Evolutionary conservation across 2,113 vertebrate genomes (phyloP).

Genomic region (Marmota flaviventris): DNA sequence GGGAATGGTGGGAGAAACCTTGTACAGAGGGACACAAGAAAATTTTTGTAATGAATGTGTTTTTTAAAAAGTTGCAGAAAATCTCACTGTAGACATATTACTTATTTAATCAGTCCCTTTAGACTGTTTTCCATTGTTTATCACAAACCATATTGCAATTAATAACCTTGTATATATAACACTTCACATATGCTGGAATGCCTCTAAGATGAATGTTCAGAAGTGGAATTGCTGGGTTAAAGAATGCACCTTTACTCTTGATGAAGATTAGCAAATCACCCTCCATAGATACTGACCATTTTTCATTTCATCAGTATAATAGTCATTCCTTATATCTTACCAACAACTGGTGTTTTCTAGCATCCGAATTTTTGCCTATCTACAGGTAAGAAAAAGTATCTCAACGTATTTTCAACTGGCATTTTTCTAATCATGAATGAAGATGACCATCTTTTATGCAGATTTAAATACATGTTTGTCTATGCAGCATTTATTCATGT

Average conservation of each 20-base stretch:
- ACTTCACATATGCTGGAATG: background rate
- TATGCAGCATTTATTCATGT: background rate
- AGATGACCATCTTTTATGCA: constrained; percentile 17
- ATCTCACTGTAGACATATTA: background rate
- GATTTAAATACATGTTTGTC: background rate
- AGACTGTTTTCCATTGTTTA: background rate
- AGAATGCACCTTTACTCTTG: background rate
- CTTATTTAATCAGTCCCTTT: background rate
- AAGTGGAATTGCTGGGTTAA: background rate
- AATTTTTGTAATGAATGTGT: background rate
- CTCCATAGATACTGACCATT: background rate
- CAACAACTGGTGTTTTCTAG: background rate
- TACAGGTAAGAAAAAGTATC: background rate
- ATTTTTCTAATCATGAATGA: constrained; percentile 46
- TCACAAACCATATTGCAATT: background rate
- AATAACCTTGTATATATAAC: background rate
- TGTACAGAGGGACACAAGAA: background rate
- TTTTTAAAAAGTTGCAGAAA: background rate
- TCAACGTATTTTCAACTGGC: background rate
- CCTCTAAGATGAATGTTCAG: background rate
- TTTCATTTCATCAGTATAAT: background rate
- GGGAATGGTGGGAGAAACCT: background rate
- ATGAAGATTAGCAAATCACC: background rate
- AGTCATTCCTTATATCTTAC: background rate
- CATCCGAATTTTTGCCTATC: background rate